phyloP scores from a whole-genome alignment of 2,888 invertebrate genomes.

The Andrena marginata region DNA sequence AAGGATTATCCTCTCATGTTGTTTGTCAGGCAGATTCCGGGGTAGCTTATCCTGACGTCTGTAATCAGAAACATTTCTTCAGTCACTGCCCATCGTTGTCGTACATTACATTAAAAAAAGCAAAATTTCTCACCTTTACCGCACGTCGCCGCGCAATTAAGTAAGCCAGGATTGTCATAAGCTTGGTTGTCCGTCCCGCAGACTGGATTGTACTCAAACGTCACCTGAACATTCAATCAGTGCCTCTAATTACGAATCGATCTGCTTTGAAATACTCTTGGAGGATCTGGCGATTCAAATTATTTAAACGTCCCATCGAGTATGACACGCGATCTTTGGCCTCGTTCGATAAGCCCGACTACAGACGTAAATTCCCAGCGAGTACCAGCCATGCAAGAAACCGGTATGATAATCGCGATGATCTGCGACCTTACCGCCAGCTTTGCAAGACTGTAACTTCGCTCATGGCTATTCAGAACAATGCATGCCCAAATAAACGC shows the following conservation, averaged over 20 bases:
- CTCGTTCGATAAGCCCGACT: background rate
- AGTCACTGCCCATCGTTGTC: background rate
- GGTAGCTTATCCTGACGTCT: conserved; percentile 46
- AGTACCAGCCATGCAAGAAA: background rate
- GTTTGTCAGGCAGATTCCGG: conserved; percentile 56
- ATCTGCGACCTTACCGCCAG: conserved; percentile 1
- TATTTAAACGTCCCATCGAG: too few relatives aligned
- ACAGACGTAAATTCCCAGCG: background rate
- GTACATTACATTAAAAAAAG: background rate
- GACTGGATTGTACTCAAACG: conserved; percentile 79
- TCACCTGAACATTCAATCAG: conserved; percentile 57
- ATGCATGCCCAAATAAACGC: background rate
- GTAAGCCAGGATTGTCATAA: conserved; percentile 74
- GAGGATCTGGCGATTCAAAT: background rate
- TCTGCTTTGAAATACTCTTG: background rate
- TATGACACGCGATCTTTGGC: background rate
- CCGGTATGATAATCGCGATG: conserved; percentile 20
- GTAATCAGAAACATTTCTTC: conserved; percentile 13
- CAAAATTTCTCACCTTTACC: conserved; percentile 70
- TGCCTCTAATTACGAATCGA: background rate
- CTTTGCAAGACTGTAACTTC: background rate
- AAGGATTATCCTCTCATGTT: background rate
- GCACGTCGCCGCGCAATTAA: conserved; percentile 74
- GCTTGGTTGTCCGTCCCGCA: conserved; percentile 74
- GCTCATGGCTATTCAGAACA: too few relatives aligned